phyloP scores from a whole-genome alignment of 2,888 invertebrate genomes.

The Malachius bipustulatus region DNA sequence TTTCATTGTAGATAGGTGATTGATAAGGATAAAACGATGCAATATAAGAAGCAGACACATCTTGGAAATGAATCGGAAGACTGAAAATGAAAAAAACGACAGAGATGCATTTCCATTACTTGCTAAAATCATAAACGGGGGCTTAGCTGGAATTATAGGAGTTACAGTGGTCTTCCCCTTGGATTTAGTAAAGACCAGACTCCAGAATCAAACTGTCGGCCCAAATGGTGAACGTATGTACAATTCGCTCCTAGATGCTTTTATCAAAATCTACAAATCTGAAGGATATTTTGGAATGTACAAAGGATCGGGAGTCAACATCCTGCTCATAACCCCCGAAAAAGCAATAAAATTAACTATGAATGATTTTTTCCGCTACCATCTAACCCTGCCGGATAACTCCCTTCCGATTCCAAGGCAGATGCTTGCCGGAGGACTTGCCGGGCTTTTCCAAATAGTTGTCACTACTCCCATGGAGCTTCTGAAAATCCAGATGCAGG shows the following conservation, averaged over 20 bases:
- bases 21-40: too few relatives aligned
- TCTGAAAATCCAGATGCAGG: conserved; percentile 97
- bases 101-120: too few relatives aligned
- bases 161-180: conserved; percentile 95
- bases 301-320: conserved; percentile 93
- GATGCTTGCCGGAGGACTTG: conserved; percentile 88
- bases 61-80: too few relatives aligned
- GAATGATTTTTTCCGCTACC: conserved; percentile 91
- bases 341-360: conserved; percentile 98
- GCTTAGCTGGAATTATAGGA: conserved; percentile 96
- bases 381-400: too few relatives aligned
- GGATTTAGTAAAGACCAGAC: conserved; percentile 92
- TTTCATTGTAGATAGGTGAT: too few relatives aligned
- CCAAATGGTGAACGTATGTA: conserved; percentile 87
- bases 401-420: conserved; percentile 53
- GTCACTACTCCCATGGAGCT: conserved; percentile 99
- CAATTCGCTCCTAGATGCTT: conserved; percentile 93
- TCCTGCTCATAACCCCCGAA: conserved; percentile 94
- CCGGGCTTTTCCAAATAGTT: conserved; percentile 93
- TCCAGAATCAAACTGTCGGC: conserved; percentile 91
- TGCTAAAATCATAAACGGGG: conserved; percentile 95
- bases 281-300: conserved; percentile 99
- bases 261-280: conserved; percentile 78
- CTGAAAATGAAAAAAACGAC: too few relatives aligned
- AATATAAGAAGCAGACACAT: too few relatives aligned